Conservation (phyloP, 2,888 invertebrate species). For the Yponomeuta plumbellus region DNA sequence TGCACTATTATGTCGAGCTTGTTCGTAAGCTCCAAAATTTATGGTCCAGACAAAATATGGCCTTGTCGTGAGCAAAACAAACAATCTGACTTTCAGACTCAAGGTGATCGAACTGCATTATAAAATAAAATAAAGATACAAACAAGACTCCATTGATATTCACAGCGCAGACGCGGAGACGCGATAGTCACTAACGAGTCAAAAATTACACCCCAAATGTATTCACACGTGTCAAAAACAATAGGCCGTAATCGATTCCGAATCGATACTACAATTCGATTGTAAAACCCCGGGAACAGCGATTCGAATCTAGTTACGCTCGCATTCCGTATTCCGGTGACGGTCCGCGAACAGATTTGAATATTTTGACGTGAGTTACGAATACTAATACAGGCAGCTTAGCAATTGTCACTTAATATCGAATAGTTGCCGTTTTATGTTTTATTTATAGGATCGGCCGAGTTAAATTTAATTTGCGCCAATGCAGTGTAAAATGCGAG, state of each 20-base stretch:
- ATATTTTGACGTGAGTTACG: slow-evolving; percentile 58
- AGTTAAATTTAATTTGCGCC: slow-evolving; percentile 51
- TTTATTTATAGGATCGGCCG: slow-evolving; percentile 57
- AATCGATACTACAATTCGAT: slow-evolving; percentile 29
- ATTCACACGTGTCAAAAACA: slow-evolving; percentile 34
- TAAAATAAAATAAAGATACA: slow-evolving; percentile 17
- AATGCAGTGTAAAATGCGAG: slow-evolving; percentile 22
- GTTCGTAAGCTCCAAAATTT: no score
- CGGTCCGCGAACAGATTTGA: slow-evolving; percentile 64
- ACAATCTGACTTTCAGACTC: not conserved
- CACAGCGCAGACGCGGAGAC: slow-evolving; percentile 34
- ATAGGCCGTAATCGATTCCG: slow-evolving; percentile 43
- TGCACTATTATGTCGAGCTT: no score
- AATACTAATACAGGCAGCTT: slow-evolving; percentile 64
- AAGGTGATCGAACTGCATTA: slow-evolving; percentile 16
- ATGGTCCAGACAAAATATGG: not conserved
- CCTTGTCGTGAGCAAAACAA: slow-evolving; percentile 17
- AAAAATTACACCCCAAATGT: slow-evolving; percentile 16
- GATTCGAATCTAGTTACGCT: slow-evolving; percentile 20
- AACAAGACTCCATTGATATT: slow-evolving; percentile 34
- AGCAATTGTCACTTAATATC: slow-evolving; percentile 57
- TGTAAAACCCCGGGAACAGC: slow-evolving; percentile 47
- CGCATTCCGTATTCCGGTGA: slow-evolving; percentile 57
- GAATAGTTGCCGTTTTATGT: slow-evolving; percentile 40
- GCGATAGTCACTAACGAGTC: slow-evolving; percentile 27